Evolutionary conservation across 2,797 vertebrate genomes (phyloP).

Genomic region (Moxostoma hubbsi): DNA sequence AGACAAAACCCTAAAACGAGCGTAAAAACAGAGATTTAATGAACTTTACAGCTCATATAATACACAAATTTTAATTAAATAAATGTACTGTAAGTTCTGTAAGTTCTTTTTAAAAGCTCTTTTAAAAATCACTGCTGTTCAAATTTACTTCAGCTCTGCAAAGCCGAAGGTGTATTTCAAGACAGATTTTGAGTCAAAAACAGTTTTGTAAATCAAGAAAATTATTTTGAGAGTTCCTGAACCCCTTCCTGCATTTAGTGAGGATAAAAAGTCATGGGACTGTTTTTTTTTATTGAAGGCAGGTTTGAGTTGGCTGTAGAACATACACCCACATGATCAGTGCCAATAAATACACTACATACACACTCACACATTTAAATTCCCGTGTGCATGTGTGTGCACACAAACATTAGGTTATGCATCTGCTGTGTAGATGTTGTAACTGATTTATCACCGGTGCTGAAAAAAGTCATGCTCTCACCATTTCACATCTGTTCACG

Average conservation of each 20-base stretch:
- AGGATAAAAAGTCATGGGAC: constrained; percentile 18
- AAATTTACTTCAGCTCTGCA: constrained; percentile 19
- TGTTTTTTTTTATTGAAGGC: constrained; percentile 41
- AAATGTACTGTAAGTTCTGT: too few species aligned
- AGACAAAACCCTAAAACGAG: too few species aligned
- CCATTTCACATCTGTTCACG: constrained; percentile 37
- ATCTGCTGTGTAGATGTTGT: constrained; percentile 39
- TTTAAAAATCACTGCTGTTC: constrained; percentile 27
- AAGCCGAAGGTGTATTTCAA: constrained; percentile 20
- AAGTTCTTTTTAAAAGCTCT: not conserved
- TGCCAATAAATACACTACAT: constrained; percentile 10
- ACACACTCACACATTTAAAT: not conserved
- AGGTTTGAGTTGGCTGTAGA: constrained; percentile 13
- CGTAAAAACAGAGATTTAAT: too few species aligned
- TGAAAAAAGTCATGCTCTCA: not conserved
- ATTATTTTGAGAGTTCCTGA: constrained; percentile 14
- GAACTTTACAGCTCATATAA: too few species aligned
- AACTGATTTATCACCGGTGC: constrained; percentile 16
- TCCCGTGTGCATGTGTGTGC: not conserved
- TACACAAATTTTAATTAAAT: too few species aligned
- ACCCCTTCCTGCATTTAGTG: constrained; percentile 8
- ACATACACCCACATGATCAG: not conserved
- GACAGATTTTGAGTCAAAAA: constrained; percentile 19
- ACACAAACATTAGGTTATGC: constrained; percentile 22
- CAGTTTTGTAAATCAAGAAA: constrained; percentile 18